Evolutionary conservation across 2,888 invertebrate species (phyloP), one percentile per base, ranked within the genome.

Genomic region (Dendrolimus pini): DNA sequence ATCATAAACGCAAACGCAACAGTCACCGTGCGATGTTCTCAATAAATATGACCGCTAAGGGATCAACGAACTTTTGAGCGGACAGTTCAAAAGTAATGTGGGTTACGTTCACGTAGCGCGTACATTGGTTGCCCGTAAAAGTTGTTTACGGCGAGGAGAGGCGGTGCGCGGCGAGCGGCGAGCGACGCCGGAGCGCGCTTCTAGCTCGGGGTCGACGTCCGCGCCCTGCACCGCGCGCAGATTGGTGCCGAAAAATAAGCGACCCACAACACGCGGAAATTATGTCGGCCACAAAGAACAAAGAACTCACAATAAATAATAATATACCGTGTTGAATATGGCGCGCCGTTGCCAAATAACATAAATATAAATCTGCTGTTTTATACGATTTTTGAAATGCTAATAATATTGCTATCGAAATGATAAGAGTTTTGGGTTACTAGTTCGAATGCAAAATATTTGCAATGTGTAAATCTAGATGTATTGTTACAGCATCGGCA

Each of bases 81-180:
- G 88, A 88, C 90, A 88, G 87, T 85, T 88, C 86, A 88, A 89
- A 89, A 89, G 87, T 89, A 84, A 90, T 89, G 88, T 90, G 80
- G 90, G 90, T 89, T 89, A 89, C 89, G 90, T 84, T 89, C 88
- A 85, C 83, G 88, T 86, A 79, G 87, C 86, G 87, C 82, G 86
- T 88, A 87, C 87, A 85, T 84, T 85, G 80, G 82, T 81, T 82
- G 87, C 80, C 88, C 88, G 89, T 89, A 88, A 87, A 88, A 86
- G 88, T 84, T 88, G 83, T 85, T 87, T 87, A 88, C 85, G 80
- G 83, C 73, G 75, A 79, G 77, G 71, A 76, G 74, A 75, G 74
- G 74, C 72, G 72, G 62, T 61, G 68, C 66, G 67, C 65, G 63
- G 66, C 67, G 69, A 59, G 65, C 65, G 65, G 60, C 66, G 67